Base-by-base conservation (phyloP, 2,888 invertebrate species). In the Crematogaster levior region DNA sequence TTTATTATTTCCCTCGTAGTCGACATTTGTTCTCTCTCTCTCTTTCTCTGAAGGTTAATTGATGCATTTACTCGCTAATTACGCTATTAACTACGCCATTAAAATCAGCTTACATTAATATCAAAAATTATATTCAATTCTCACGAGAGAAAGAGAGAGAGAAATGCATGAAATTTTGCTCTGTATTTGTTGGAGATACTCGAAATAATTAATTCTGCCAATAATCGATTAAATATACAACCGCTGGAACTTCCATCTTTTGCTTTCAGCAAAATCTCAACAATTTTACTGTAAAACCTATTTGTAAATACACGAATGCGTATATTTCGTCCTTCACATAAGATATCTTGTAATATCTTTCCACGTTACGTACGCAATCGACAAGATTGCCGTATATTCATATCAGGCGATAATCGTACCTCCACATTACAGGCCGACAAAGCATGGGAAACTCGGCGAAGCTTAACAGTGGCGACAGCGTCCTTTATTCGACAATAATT, bases 231-330 rank as follows among this genome's bases (percentile, higher is more conserved):
- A 48, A 74, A 74, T 77, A 43, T 75, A 70, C 21, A 10, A 12
- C 30, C 34, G 46, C 4, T 27, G 58, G 18, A 72, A 51, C 60
- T 72, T 58, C 37, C 75, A 46, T 60, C 61, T 15, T n/a, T n/a
- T n/a, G n/a, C n/a, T n/a, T n/a, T n/a, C n/a, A n/a, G n/a, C 77
- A 7, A 81, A 79, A 70, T 70, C 34, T 75, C 77, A 43, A 72
- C 74, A 73, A 60, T 84, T 77, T 63, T 75, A 77, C 34, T 48
- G 56, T 81, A 37, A 73, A 70, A 77, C 21, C 43, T 24, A 68
- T 40, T 53, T 12, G 4, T 40, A 75, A n/a, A 30, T 12, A 12
- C 24, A 30, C 15, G 21, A 30, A 21, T 12, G 46, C 46, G 46
- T 21, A 34, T 37, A 24, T 24, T 46, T 73, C 58, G 7, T 21